Conservation (phyloP, 2,113 vertebrate species). For the Thunnus thynnus region DNA sequence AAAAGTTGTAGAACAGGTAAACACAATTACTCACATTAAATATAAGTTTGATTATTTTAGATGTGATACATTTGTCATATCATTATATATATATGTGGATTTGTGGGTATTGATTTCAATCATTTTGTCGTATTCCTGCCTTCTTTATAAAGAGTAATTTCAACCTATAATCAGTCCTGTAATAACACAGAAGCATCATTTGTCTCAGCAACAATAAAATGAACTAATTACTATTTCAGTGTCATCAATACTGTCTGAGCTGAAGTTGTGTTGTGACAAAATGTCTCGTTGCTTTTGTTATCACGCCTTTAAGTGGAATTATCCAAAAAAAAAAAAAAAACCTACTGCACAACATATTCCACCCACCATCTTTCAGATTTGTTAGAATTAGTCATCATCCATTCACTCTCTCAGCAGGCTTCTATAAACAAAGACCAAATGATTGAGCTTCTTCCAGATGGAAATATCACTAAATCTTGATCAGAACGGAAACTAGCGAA, state of each 20-base stretch:
- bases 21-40: too few species aligned
- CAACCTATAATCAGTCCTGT: not conserved
- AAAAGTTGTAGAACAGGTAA: too few species aligned
- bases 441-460: conserved; percentile 31
- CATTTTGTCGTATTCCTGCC: too few species aligned
- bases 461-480: conserved; percentile 26
- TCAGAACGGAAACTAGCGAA: conserved; percentile 14
- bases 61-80: too few species aligned
- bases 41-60: too few species aligned
- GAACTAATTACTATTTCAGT: conserved; percentile 20
- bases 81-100: too few species aligned
- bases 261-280: conserved; percentile 60
- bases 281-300: conserved; percentile 22
- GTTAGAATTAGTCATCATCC: conserved; percentile 53
- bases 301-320: conserved; percentile 25
- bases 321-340: not conserved
- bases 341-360: not conserved
- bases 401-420: conserved; percentile 58
- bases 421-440: conserved; percentile 45
- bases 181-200: too few species aligned
- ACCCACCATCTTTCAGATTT: conserved; percentile 29
- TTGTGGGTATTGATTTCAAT: too few species aligned
- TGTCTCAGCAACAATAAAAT: too few species aligned
- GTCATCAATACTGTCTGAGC: conserved; percentile 23
- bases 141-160: not conserved